Evolutionary conservation across 2,888 invertebrate species (phyloP), one percentile per base, ranked within the genome.

Genomic region (Erebia aethiops): DNA sequence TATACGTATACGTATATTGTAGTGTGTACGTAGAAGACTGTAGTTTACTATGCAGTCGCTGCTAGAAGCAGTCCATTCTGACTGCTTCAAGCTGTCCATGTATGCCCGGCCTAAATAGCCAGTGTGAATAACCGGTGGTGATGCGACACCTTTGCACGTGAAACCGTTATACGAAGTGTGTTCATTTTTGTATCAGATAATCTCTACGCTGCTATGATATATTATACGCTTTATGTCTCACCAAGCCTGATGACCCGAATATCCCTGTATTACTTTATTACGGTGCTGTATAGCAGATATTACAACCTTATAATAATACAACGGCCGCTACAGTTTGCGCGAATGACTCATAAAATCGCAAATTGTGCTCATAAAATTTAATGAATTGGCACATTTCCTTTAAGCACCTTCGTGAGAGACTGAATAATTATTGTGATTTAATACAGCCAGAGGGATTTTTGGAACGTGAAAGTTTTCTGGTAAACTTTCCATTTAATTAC

Each of bases 281-380:
- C 51, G 35, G 52, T n/a, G 21, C n/a, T 65, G 60, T 60, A 46
- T 18, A 52, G 51, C 26, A 69, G 26, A 58, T 57, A 57, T 64
- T 54, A 70, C 66, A 56, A 66, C 66, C n/a, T 54, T 54, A 70
- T 70, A 70, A 61, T 66, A 70, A 61, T 54, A 62, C 46, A 58
- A 61, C 26, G 16, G 60, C 21, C 67, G 60, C 52, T 61, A 61
- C 61, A 35, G 54, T 70, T 61, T 46, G 66, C 54, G 70, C 66
- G 54, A 66, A 70, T 49, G 68, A 70, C 70, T 64, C 70, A 70
- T 74, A 74, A 70, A 71, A 73, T 69, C 61, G 63, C 66, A 73
- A 73, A 73, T 73, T 73, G 57, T 62, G 21, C 56, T 69, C 71
- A 58, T 75, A 62, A 75, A 75, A 75, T 73, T 71, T 73, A 75